Evolutionary conservation across 1,140 invertebrate species (phyloP).

Genomic region (Ips nitidus): DNA sequence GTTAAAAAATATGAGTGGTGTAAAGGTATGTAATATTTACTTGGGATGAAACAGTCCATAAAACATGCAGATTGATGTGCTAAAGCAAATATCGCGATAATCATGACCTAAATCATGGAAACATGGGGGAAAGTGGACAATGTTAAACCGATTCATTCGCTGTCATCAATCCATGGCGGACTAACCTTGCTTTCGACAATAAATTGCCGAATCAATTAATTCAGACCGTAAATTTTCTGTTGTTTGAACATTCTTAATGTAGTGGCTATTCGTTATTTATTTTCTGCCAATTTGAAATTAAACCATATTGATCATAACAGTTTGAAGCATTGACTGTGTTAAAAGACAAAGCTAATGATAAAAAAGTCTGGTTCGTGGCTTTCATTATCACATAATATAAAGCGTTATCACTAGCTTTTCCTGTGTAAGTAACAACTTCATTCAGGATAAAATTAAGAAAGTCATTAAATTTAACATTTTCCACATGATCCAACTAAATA

Average conservation of each 20-base stretch:
- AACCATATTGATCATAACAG: no score
- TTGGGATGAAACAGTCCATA: conserved; percentile 18
- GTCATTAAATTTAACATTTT: no score
- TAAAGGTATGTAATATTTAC: conserved; percentile 2
- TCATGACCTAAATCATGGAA: conserved; percentile 34
- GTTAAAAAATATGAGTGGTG: neutral
- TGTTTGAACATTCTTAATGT: conserved; percentile 21
- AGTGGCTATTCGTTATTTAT: neutral
- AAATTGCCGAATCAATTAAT: conserved; percentile 35
- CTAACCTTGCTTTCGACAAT: conserved; percentile 31
- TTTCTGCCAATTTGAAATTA: no score
- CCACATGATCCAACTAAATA: no score
- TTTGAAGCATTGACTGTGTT: no score
- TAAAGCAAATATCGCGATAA: conserved; percentile 28
- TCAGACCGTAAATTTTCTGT: conserved; percentile 29
- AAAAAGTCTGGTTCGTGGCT: no score
- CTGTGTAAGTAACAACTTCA: no score
- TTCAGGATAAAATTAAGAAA: no score
- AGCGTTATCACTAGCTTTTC: no score
- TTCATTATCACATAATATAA: no score
- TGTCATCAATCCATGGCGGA: conserved; percentile 31
- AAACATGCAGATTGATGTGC: conserved; percentile 25
- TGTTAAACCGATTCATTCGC: conserved; percentile 34
- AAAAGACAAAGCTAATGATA: no score
- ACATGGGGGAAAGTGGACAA: conserved; percentile 29